phyloP scores from a whole-genome alignment of 2,113 vertebrate genomes.

The Peromyscus maniculatus region DNA sequence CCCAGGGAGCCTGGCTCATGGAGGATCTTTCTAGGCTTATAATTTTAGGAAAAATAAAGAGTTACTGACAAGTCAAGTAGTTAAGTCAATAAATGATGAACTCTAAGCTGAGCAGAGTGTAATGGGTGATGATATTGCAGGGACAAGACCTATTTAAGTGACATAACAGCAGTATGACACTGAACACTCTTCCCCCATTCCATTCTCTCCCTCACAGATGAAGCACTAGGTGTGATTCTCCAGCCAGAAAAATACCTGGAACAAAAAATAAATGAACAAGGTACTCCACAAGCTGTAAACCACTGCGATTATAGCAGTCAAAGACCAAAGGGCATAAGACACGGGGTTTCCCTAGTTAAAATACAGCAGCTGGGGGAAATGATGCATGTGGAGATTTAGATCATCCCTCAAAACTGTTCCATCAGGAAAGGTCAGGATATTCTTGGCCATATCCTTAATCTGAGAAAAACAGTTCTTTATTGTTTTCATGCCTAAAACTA shows the following conservation, averaged over 20 bases:
- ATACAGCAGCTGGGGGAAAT: slow-evolving; percentile 4
- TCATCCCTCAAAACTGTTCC: slow-evolving; percentile 18
- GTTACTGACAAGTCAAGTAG: not conserved
- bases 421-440: not conserved
- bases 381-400: not conserved
- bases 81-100: not conserved
- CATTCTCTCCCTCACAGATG: not conserved
- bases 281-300: not conserved
- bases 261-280: not conserved
- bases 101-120: not conserved
- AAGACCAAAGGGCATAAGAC: not conserved
- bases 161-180: not conserved
- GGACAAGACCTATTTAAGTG: not conserved
- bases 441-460: not conserved
- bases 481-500: slow-evolving; percentile 38
- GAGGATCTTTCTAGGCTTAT: slow-evolving; percentile 15
- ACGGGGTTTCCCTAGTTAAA: not conserved
- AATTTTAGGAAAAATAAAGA: slow-evolving; percentile 38
- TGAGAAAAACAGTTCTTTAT: not conserved
- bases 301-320: not conserved
- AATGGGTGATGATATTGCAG: not conserved
- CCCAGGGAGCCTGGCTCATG: not conserved
- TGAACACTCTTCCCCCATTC: not conserved
- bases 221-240: not conserved
- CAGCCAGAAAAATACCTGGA: not conserved